phyloP scores from a whole-genome alignment of 2,888 invertebrate genomes.

The Neocrepidodera transversa region DNA sequence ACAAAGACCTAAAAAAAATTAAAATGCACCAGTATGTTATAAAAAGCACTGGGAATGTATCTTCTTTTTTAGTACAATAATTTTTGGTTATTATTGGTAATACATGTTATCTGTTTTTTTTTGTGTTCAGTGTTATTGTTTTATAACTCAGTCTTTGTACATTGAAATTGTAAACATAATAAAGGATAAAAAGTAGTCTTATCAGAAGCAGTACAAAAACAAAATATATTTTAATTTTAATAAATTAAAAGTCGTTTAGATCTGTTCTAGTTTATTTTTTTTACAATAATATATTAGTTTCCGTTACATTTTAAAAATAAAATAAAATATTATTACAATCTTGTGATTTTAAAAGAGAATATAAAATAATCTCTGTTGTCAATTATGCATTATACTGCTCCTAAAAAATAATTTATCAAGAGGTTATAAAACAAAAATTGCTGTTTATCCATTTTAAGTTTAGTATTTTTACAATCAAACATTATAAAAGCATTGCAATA shows the following conservation, averaged over 20 bases:
- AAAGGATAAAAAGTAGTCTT: slow-evolving; percentile 22
- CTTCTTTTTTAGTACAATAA: slow-evolving; percentile 30
- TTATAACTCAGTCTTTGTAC: slow-evolving; percentile 46
- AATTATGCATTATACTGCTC: slow-evolving; percentile 12
- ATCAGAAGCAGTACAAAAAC: slow-evolving; percentile 18
- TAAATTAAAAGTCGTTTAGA: too few species aligned
- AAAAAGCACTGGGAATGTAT: slow-evolving; percentile 50
- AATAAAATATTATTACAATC: too few species aligned
- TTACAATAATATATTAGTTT: too few species aligned
- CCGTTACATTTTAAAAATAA: too few species aligned
- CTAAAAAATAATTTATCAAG: neutral
- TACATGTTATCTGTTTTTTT: slow-evolving; percentile 23
- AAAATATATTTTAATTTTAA: too few species aligned
- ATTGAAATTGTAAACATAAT: slow-evolving; percentile 13
- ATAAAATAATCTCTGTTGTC: too few species aligned
- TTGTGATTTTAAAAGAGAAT: too few species aligned
- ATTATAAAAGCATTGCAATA: slow-evolving; percentile 32
- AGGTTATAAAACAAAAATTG: slow-evolving; percentile 24
- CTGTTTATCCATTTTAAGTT: neutral
- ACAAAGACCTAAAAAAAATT: slow-evolving; percentile 24
- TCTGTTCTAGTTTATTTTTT: too few species aligned
- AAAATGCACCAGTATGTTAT: slow-evolving; percentile 35
- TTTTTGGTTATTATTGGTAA: slow-evolving; percentile 46
- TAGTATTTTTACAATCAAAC: slow-evolving; percentile 25
- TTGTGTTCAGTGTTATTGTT: slow-evolving; percentile 39